phyloP scores from a whole-genome alignment of 2,888 invertebrate genomes.

The Troglohyphantes excavatus region DNA sequence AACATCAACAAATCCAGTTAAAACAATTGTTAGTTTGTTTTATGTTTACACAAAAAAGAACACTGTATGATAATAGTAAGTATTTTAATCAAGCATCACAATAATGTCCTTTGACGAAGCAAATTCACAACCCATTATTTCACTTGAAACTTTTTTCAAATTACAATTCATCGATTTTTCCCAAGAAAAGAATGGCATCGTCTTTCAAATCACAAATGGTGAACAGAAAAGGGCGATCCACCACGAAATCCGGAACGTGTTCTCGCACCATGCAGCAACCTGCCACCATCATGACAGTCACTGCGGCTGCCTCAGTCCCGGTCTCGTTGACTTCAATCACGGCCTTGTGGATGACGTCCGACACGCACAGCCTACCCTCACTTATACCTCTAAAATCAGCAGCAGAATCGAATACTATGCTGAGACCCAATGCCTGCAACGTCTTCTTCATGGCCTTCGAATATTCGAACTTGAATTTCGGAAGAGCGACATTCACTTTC shows the following conservation, averaged over 20 bases:
- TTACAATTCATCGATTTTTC: slow-evolving; percentile 49
- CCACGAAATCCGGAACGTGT: slow-evolving; percentile 12
- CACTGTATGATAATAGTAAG: no score
- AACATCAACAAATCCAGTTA: no score
- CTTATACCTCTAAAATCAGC: slow-evolving; percentile 11
- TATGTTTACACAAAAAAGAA: no score
- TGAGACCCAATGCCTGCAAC: slow-evolving; percentile 35
- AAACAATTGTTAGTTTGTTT: no score
- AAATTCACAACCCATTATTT: no score
- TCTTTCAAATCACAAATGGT: slow-evolving; percentile 27
- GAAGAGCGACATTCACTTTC: slow-evolving; percentile 41
- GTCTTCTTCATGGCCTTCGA: slow-evolving; percentile 34
- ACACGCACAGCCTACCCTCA: slow-evolving; percentile 8
- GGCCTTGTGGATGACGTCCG: slow-evolving; percentile 47
- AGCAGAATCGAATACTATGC: neutral
- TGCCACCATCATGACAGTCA: neutral
- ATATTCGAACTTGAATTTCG: slow-evolving; percentile 53
- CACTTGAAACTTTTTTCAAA: no score
- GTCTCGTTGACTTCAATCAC: slow-evolving; percentile 53
- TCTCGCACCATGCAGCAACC: no score
- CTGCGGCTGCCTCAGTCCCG: slow-evolving; percentile 56
- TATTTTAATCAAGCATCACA: no score
- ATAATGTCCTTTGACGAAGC: no score
- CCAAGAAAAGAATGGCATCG: slow-evolving; percentile 44
- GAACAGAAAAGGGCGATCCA: slow-evolving; percentile 53